A percentile compares a stretch with the other conserved stretches of the same genome.
Evolutionary conservation across 35 echinoderm and acorn worm genomes (phyloP).

Genomic region (Lytechinus pictus): DNA sequence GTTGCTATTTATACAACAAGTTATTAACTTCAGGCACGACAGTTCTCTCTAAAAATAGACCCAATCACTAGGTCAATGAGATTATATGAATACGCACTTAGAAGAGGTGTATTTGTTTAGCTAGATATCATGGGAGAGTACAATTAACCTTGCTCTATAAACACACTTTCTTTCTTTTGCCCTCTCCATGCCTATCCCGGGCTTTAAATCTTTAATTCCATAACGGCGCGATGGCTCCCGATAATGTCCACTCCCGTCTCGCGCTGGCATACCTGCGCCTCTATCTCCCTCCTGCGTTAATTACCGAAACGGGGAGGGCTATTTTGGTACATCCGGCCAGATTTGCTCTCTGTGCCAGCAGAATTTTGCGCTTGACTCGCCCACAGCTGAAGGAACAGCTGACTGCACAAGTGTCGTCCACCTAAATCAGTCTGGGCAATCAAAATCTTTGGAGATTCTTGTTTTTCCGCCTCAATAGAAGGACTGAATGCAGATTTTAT

Average conservation of each 20-base stretch:
- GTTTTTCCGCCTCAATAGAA: no score
- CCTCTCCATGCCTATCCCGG: neutral
- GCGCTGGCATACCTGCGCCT: neutral
- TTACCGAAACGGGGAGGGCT: neutral
- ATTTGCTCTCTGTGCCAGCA: neutral
- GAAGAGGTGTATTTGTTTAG: neutral
- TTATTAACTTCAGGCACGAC: neutral
- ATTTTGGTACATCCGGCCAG: constrained; percentile 9
- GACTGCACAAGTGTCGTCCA: neutral
- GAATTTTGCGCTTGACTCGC: neutral
- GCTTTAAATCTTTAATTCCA: neutral
- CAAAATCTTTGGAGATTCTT: neutral
- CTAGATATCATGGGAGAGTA: neutral
- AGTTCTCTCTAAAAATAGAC: neutral
- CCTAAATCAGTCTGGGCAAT: neutral
- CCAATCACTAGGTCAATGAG: neutral
- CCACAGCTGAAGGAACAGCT: neutral
- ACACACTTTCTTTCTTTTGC: neutral
- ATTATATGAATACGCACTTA: neutral
- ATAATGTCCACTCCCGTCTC: neutral
- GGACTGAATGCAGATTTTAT: no score
- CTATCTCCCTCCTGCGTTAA: neutral
- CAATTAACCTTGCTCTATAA: neutral
- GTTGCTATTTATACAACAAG: neutral
- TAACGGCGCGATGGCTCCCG: neutral